Evolutionary conservation across 2,888 invertebrate genomes (phyloP), one percentile per base, ranked within the genome.

Genomic region (Dryococelus australis): DNA sequence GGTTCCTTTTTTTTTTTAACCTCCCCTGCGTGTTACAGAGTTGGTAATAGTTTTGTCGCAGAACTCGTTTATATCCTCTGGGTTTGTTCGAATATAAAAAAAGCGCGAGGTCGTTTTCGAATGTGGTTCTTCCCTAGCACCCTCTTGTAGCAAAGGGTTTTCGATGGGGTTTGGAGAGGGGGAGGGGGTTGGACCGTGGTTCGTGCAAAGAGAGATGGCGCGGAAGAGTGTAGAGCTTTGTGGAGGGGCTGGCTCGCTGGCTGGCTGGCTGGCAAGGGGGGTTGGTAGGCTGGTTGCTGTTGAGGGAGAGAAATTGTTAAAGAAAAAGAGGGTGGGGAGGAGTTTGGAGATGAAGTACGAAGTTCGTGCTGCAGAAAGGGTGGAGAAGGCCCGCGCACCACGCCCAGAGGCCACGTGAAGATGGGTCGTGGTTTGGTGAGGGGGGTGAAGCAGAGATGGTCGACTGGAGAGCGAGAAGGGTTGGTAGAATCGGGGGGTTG

Each of bases 41-140:
- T 65, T 65, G 65, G 65, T 65, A 65, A 65, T 65, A 65, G 65
- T 65, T 65, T 65, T 65, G 65, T 65, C 65, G 65, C 65, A 65
- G 65, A 10, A 65, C 65, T 65, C 65, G 65, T 65, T 65, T 65
- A 65, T 65, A 65, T 65, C 65, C 65, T 24, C 65, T 20, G 65
- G 65, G 65, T 65, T 65, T 65, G 65, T 65, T 65, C 24, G 65
- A 24, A 65, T n/a, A 65, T 65, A n/a, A 65, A 65, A 65, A 51
- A 65, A n/a, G 65, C 65, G 4, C 12, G 20, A n/a, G 65, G 65
- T 65, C 65, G 65, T 65, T 65, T 65, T 65, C 13, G n/a, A n/a
- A 8, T 65, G 65, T 24, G 65, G 65, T 65, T 65, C 65, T 65
- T 20, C n/a, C 16, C 65, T 20, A 8, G 65, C 20, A 8, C n/a